Percentiles rank a stretch among this genome's conserved stretches.
phyloP scores from a whole-genome alignment of 2,113 vertebrate species.

The Solea solea region DNA sequence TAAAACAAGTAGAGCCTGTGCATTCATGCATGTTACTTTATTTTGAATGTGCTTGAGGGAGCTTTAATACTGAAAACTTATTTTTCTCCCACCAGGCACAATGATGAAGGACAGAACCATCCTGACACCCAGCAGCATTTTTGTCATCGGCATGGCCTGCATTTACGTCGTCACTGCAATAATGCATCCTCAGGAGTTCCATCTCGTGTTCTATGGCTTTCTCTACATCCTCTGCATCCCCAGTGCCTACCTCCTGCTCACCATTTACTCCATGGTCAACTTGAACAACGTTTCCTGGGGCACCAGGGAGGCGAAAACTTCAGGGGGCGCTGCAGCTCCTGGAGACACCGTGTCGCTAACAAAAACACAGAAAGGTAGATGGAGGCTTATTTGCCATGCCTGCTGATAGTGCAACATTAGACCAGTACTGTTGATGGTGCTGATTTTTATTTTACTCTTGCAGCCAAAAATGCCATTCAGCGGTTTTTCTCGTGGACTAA shows the following conservation, averaged over 20 bases:
- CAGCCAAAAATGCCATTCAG: constrained; percentile 17
- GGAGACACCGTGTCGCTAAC: neutral
- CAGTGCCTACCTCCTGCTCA: constrained; percentile 79
- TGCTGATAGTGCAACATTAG: neutral
- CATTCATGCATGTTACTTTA: neutral
- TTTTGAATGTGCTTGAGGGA: neutral
- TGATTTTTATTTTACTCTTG: neutral
- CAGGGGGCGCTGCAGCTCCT: neutral
- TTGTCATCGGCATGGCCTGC: constrained; percentile 52
- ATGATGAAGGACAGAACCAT: constrained; percentile 67
- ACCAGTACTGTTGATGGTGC: too few relatives aligned
- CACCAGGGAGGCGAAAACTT: constrained; percentile 69
- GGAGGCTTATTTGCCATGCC: neutral
- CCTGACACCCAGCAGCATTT: constrained; percentile 74
- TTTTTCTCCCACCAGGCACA: constrained; percentile 37
- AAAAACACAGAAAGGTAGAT: constrained; percentile 44
- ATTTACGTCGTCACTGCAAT: constrained; percentile 61
- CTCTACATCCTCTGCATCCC: constrained; percentile 78
- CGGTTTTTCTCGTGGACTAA: constrained; percentile 12
- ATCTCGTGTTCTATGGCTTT: constrained; percentile 69
- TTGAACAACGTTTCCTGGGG: constrained; percentile 83
- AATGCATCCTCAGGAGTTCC: constrained; percentile 71
- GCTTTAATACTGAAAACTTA: neutral
- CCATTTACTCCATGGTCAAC: constrained; percentile 81
- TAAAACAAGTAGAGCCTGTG: too few relatives aligned